These are phyloP conservation scores for Pavo muticus DNA, from an alignment of 2,113 vertebrate genomes.

Conservation along the genomic window DNA sequence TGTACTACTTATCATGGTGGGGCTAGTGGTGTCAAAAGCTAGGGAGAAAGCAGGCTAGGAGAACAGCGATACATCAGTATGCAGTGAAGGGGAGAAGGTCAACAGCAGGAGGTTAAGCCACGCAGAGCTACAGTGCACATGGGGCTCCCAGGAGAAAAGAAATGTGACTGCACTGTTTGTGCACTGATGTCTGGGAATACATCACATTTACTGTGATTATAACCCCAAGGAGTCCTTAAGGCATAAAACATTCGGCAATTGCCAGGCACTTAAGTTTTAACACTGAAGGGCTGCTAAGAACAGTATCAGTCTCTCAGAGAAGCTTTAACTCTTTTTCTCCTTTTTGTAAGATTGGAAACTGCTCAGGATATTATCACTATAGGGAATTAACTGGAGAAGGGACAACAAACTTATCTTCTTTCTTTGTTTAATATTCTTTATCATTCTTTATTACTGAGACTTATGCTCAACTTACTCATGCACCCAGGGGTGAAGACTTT, in stretches of 20 bases:
- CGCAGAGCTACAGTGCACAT: rapidly evolving
- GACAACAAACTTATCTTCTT: neutral
- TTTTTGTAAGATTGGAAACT: neutral
- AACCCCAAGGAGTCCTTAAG: neutral
- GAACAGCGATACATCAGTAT: neutral
- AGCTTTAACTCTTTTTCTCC: neutral
- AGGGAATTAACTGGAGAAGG: neutral
- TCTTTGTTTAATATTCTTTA: neutral
- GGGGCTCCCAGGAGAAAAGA: neutral
- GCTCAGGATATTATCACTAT: neutral
- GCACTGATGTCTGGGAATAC: neutral
- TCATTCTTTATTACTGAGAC: neutral
- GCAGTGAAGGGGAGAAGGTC: neutral
- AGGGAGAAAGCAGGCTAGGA: neutral
- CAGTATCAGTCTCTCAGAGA: neutral
- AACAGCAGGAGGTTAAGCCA: neutral
- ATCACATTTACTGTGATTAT: neutral
- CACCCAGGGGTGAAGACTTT: neutral
- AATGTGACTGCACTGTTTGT: rapidly evolving
- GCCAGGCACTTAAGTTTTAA: neutral
- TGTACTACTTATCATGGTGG: neutral
- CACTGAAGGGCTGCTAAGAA: neutral
- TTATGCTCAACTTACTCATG: neutral
- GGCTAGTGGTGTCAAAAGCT: neutral
- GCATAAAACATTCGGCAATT: neutral